Conservation (phyloP, 2,797 vertebrate species). For the Pipistrellus pipistrellus region DNA sequence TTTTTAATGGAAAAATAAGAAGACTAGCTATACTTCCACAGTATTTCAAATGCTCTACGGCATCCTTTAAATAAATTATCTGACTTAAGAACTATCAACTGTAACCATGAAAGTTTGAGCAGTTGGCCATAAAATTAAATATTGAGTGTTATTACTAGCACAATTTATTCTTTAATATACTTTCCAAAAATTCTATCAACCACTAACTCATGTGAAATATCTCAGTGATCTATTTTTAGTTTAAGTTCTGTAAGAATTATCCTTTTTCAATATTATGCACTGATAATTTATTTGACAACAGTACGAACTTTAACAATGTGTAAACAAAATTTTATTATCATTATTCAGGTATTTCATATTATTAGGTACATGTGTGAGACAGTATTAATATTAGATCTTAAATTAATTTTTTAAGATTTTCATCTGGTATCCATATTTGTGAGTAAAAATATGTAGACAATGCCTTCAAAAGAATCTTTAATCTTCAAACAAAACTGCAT, state of each 20-base stretch:
- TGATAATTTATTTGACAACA: background rate
- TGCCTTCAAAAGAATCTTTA: slow-evolving; percentile 38
- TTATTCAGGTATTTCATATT: background rate
- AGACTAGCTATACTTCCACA: background rate
- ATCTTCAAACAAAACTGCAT: slow-evolving; percentile 40
- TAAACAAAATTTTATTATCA: slow-evolving; percentile 29
- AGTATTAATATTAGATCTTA: background rate
- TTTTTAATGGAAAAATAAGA: slow-evolving; percentile 12
- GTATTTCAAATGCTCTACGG: slow-evolving; percentile 27
- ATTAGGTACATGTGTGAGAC: background rate
- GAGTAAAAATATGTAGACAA: slow-evolving; percentile 9
- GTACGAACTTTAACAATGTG: background rate
- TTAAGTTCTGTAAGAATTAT: background rate
- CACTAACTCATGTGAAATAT: slow-evolving; percentile 1
- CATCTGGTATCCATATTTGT: background rate
- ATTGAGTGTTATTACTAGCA: background rate
- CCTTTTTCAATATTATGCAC: background rate
- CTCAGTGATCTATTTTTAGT: background rate
- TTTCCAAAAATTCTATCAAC: slow-evolving; percentile 14
- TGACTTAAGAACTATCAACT: slow-evolving; percentile 33
- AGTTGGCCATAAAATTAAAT: slow-evolving; percentile 63
- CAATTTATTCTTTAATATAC: slow-evolving; percentile 48
- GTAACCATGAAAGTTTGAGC: slow-evolving; percentile 65
- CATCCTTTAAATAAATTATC: slow-evolving; percentile 42
- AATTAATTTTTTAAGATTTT: slow-evolving; percentile 60